phyloP scores from a whole-genome alignment of 2,797 vertebrate species.

The Mormyrops boulengeri region DNA sequence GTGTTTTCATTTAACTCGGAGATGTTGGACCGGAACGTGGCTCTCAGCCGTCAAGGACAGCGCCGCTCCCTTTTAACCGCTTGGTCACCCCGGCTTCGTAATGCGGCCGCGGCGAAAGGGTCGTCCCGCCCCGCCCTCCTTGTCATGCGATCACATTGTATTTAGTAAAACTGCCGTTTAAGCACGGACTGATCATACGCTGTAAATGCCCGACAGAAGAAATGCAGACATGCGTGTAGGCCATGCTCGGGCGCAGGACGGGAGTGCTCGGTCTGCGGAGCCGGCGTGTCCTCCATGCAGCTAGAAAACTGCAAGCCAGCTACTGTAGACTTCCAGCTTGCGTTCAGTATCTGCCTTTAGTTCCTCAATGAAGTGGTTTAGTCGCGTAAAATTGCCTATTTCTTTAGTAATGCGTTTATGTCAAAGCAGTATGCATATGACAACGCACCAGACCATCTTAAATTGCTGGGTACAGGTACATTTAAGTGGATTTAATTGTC shows the following conservation, averaged over 20 bases:
- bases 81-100: not conserved
- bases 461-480: not conserved
- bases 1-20: not conserved
- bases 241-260: not conserved
- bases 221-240: not conserved
- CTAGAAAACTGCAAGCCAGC: not conserved
- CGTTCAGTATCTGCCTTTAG: not conserved
- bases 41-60: not conserved
- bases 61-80: conserved; percentile 1
- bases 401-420: not conserved
- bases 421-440: not conserved
- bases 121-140: not conserved
- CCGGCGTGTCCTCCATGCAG: not conserved
- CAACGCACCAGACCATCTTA: not conserved
- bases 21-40: not conserved
- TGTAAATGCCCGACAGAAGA: not conserved
- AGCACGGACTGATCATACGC: not conserved
- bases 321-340: not conserved
- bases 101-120: not conserved
- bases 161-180: not conserved
- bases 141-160: not conserved
- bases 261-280: not conserved
- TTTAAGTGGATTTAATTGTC: not conserved
- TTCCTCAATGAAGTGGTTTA: not conserved
- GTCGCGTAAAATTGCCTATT: not conserved